Evolutionary conservation across 2,797 vertebrate species (phyloP).

Genomic region (Cyprinella venusta): DNA sequence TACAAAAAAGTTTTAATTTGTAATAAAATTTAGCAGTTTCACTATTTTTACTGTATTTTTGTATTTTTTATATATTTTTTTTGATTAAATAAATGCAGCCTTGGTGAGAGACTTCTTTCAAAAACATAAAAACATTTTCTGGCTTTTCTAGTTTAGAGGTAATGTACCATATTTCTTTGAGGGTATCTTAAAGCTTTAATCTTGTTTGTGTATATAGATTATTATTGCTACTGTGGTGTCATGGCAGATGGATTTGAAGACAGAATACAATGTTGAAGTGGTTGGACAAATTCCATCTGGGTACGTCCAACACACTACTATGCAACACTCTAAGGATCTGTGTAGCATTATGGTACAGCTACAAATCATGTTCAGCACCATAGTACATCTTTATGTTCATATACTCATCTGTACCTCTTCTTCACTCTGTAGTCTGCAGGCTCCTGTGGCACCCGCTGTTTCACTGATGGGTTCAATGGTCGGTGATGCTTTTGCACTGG

Average conservation of each 20-base stretch:
- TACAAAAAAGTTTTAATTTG: neutral
- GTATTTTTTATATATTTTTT: neutral
- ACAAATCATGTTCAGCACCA: neutral
- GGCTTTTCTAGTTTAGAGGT: neutral
- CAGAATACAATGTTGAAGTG: slow-evolving; percentile 78
- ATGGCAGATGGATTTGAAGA: slow-evolving; percentile 76
- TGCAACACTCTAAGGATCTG: neutral
- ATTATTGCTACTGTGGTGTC: slow-evolving; percentile 87
- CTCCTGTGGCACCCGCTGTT: slow-evolving; percentile 74
- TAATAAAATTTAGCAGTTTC: neutral
- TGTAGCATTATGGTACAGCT: neutral
- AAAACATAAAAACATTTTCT: no score
- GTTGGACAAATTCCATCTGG: slow-evolving; percentile 90
- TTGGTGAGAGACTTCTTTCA: neutral
- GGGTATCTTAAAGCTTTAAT: slow-evolving; percentile 2
- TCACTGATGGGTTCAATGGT: slow-evolving; percentile 79
- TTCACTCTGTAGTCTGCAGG: slow-evolving; percentile 73
- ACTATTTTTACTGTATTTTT: neutral
- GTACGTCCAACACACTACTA: slow-evolving; percentile 74
- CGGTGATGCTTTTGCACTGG: slow-evolving; percentile 91
- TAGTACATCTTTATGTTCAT: neutral
- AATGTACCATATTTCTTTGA: neutral
- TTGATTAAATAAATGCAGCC: neutral
- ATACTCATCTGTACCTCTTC: neutral
- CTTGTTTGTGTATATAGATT: slow-evolving; percentile 73